Base-by-base conservation (phyloP, 2,113 vertebrate species). In the Xenopus borealis region DNA sequence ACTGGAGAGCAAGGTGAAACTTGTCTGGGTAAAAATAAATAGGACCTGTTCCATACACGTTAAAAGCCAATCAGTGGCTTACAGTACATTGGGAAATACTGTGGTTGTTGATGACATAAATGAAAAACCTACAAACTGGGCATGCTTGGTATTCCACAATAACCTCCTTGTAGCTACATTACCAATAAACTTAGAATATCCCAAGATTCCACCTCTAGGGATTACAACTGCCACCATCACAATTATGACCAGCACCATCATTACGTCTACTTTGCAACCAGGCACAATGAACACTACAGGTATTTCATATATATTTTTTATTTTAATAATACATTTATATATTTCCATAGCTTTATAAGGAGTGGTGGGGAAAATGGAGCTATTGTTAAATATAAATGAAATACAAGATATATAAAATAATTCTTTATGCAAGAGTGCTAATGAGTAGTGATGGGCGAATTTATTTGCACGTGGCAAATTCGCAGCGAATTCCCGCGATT, bases 81-180 rank as follows among this genome's bases (percentile, higher is more conserved):
- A 47, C 16, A 23, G 16, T 57, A 9, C 10, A 23, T 16, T 16
- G 23, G 19, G 47, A n/a, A 71, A 19, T 58, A 71, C 18, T 27
- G 7, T 71, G 14, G 10, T 47, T 10, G 18, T 62, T 71, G 13
- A 62, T 13, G 12, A 17, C 18, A 33, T 19, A n/a, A 47, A 45
- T 18, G 18, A 27, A 20, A 40, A 46, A 20, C 44, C n/a, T 4
- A 62, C 30, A 27, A 71, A 62, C 53, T 71, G 57, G 57, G 59
- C 58, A n/a, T 71, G 69, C 30, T 20, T 71, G 19, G 40, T 71
- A 13, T 47, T 71, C 27, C 18, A 47, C 46, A 58, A 61, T 10
- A 27, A 13, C 10, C 18, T 16, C 13, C 52, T 46, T 18, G 69
- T 62, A 11, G 44, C 33, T 23, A 23, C 47, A 1, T 2, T 47